phyloP scores from a whole-genome alignment of 2,113 vertebrate genomes.

The Amphilophus citrinellus region DNA sequence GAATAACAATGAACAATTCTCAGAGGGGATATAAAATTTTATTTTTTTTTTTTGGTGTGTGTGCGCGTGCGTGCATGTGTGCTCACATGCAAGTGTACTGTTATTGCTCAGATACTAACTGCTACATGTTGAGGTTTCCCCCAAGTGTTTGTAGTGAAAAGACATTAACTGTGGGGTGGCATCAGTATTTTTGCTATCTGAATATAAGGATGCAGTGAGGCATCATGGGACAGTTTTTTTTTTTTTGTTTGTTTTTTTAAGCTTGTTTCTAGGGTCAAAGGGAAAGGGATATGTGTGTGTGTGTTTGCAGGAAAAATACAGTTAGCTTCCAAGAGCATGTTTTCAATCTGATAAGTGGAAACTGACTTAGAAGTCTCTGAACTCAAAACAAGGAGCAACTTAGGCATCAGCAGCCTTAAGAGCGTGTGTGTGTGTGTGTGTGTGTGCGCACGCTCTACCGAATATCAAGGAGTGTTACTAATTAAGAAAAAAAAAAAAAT shows the following conservation, averaged over 20 bases:
- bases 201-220: conserved; percentile 35
- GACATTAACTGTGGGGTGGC: conserved; percentile 50
- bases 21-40: conserved; percentile 8
- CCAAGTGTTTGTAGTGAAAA: conserved; percentile 19
- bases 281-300: conserved; percentile 68
- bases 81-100: conserved; percentile 13
- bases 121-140: conserved; percentile 20
- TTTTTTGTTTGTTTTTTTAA: background rate
- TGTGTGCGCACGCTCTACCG: background rate
- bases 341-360: conserved; percentile 1
- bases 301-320: conserved; percentile 6
- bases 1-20: conserved; percentile 35
- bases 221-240: conserved; percentile 17
- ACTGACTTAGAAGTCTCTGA: conserved; percentile 15
- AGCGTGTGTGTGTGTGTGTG: background rate
- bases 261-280: conserved; percentile 69
- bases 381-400: conserved; percentile 12
- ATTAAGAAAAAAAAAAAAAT: background rate
- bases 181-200: conserved; percentile 55
- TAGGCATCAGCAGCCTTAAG: conserved; percentile 49
- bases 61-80: conserved; percentile 1
- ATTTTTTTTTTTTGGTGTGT: background rate
- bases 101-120: conserved; percentile 49
- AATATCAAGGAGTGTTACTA: conserved; percentile 28
- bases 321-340: conserved; percentile 57